Evolutionary conservation across 2,113 vertebrate species (phyloP).

Genomic region (Hemichromis elongatus): DNA sequence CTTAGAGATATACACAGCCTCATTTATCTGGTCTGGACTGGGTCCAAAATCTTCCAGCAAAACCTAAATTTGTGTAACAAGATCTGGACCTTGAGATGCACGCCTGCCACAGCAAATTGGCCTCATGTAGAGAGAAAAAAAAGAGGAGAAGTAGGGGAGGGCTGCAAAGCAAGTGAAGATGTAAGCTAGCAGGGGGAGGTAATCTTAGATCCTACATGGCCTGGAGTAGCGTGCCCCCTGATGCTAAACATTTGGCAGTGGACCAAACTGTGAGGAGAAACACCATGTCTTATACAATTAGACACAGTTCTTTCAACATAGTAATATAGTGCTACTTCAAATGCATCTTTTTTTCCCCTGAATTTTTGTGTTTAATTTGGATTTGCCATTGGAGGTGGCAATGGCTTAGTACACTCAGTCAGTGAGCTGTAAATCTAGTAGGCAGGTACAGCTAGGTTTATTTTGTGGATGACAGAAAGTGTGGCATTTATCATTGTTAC

Average conservation of each 20-base stretch:
- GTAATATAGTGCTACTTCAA: not conserved
- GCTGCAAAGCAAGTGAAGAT: constrained; percentile 55
- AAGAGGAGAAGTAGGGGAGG: constrained; percentile 15
- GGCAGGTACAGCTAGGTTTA: not conserved
- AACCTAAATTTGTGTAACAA: constrained; percentile 74
- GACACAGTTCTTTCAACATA: constrained; percentile 36
- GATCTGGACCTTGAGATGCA: constrained; percentile 72
- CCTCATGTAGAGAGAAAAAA: constrained; percentile 61
- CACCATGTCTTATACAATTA: constrained; percentile 70
- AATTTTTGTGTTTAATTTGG: not conserved
- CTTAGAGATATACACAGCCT: constrained; percentile 51
- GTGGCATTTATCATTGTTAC: not conserved
- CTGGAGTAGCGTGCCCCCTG: constrained; percentile 63
- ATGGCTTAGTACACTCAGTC: not conserved
- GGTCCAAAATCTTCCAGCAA: constrained; percentile 65
- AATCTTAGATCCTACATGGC: constrained; percentile 69
- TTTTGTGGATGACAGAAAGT: not conserved
- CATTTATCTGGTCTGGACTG: constrained; percentile 66
- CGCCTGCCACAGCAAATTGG: constrained; percentile 78
- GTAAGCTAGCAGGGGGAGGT: constrained; percentile 65
- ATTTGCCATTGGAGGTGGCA: not conserved
- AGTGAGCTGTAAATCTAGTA: not conserved
- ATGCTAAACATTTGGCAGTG: constrained; percentile 64
- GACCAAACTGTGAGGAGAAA: constrained; percentile 72
- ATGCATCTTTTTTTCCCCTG: not conserved